Base-by-base conservation (phyloP, 2,797 vertebrate species). In the Thripadectes ignobilis region DNA sequence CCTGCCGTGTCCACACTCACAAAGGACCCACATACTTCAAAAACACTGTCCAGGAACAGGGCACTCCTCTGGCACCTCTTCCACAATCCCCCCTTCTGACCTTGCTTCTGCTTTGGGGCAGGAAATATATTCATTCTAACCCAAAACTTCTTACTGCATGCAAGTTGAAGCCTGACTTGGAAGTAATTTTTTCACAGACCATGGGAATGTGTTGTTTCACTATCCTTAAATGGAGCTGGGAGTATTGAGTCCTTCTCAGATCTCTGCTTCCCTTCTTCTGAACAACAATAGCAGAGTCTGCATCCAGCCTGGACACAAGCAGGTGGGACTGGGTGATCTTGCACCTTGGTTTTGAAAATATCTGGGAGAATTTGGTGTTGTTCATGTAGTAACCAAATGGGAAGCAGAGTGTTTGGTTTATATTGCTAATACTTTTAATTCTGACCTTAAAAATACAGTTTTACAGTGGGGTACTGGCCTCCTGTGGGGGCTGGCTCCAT, bases 391-490 rank as follows among this genome's bases (percentile, higher is more conserved):
- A 59, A 88, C 34, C 13, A 78, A 93, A 51, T 6, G 16, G 68
- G 21, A 63, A 80, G 6, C 32, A 9, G 0, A 32, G 46, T 18
- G 16, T 30, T 80, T 20, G 11, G 6, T 58, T 90, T 72, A 6
- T 41, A 23, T 23, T 88, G 39, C 49, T 29, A 34, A 22, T 52
- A 41, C 17, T 55, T 86, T 62, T 10, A 30, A 27, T 76, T 46
- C 45, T 67, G 76, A 51, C 65, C 39, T 72, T 45, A 48, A 26
- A 61, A 61, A 29, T 4, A 0, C 16, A 5, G 13, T 72, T 46
- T 15, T 24, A 7, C 7, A 10, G 39, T 2, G 1, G 26, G 0
- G 5, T 32, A 0, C 5, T 36, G 61, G 41, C 11, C 45, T 89
- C 29, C n/a, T 54, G 4, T 26, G 43, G 81, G 77, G 61, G 38